phyloP scores from a whole-genome alignment of 2,888 invertebrate genomes.

The Corythucha ciliata region DNA sequence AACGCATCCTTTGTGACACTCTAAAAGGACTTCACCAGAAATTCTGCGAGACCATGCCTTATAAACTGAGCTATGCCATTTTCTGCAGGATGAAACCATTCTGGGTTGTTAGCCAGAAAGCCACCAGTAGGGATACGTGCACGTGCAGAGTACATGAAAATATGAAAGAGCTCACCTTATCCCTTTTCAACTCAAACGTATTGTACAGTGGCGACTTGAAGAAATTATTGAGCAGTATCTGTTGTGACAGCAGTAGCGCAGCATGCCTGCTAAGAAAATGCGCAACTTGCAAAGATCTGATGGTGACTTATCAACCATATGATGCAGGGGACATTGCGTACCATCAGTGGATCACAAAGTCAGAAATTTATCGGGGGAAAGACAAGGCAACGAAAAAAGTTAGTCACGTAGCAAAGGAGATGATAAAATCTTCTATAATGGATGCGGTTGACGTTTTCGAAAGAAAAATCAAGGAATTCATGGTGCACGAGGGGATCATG shows the following conservation, averaged over 20 bases:
- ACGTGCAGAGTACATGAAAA: constrained; percentile 9
- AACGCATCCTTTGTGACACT: constrained; percentile 1
- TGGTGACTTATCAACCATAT: constrained; percentile 1
- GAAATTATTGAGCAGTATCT: constrained; percentile 5
- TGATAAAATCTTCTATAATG: constrained; percentile 6
- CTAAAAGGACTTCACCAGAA: constrained; percentile 5
- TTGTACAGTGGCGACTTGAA: not conserved
- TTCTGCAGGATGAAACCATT: constrained; percentile 10
- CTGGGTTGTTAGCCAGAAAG: constrained; percentile 6
- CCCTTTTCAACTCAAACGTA: constrained; percentile 1
- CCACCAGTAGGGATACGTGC: constrained; percentile 6
- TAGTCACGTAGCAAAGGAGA: constrained; percentile 5
- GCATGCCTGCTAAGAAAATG: constrained; percentile 6
- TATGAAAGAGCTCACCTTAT: constrained; percentile 5
- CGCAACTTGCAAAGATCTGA: no score
- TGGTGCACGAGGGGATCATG: constrained; percentile 14
- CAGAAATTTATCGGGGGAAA: not conserved
- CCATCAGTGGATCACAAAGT: constrained; percentile 6
- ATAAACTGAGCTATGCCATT: constrained; percentile 7
- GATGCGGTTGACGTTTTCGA: constrained; percentile 11
- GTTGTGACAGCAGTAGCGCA: constrained; percentile 8
- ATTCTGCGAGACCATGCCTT: constrained; percentile 6
- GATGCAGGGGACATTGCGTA: not conserved
- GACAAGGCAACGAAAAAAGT: constrained; percentile 1
- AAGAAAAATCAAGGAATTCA: constrained; percentile 7